Evolutionary conservation across 1,140 invertebrate species (phyloP).

Genomic region (Magallana gigas): DNA sequence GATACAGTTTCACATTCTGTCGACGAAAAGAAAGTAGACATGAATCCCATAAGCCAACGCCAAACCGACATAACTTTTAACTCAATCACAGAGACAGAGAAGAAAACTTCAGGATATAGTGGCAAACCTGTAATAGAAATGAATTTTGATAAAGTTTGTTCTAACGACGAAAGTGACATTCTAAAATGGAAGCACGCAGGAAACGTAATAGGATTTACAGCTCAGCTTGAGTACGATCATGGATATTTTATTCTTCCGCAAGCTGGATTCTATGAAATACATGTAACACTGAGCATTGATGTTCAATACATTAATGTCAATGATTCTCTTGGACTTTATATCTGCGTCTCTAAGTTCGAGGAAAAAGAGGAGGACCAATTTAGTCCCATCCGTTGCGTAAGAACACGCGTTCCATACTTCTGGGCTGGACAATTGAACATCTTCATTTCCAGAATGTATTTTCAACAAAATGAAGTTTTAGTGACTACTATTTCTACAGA

Average conservation of each 20-base stretch:
- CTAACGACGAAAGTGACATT: slow-evolving; percentile 10
- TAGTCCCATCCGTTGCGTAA: background rate
- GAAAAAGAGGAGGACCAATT: background rate
- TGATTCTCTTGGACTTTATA: background rate
- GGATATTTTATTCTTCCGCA: background rate
- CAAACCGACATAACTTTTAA: no score
- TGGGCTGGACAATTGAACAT: background rate
- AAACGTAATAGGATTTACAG: background rate
- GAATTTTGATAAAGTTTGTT: background rate
- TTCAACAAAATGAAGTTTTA: background rate
- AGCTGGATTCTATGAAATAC: background rate
- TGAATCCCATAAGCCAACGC: background rate
- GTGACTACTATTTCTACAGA: background rate
- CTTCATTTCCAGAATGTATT: background rate
- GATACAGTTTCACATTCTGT: background rate
- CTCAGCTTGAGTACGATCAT: background rate
- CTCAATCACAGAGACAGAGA: no score
- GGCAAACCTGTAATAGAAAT: background rate
- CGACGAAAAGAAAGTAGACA: background rate
- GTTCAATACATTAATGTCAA: background rate
- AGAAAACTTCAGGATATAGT: no score
- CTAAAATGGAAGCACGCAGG: background rate
- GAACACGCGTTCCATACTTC: background rate
- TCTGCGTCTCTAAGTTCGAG: background rate
- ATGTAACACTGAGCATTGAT: background rate